Percentiles rank a stretch among this genome's conserved stretches.
Conservation (phyloP, 2,797 vertebrate genomes). For the Siniperca undulata region DNA sequence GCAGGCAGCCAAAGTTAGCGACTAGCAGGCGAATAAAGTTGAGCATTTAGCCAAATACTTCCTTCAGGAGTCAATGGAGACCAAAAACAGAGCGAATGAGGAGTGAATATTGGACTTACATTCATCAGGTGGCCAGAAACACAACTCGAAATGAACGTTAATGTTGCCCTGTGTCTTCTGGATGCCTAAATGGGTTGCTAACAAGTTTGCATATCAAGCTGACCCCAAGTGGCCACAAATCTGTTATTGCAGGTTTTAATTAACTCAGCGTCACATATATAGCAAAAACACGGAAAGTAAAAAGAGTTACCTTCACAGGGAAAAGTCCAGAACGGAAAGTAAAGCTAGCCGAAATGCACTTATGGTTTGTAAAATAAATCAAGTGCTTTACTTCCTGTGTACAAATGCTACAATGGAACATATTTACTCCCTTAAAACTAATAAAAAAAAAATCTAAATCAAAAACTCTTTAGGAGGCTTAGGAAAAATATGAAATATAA, state of each 20-base stretch:
- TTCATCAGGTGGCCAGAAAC: constrained; percentile 9
- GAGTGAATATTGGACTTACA: not conserved
- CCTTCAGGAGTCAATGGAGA: constrained; percentile 1
- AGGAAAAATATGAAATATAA: not conserved
- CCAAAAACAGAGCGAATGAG: not conserved
- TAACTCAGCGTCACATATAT: not conserved
- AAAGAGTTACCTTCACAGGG: not conserved
- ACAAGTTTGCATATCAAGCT: too few relatives aligned
- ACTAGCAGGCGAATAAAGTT: not conserved
- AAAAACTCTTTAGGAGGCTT: not conserved
- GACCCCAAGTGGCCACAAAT: not conserved
- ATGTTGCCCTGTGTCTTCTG: not conserved
- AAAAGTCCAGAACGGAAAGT: not conserved
- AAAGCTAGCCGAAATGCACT: not conserved
- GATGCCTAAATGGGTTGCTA: too few relatives aligned
- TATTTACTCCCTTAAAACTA: not conserved
- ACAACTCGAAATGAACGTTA: not conserved
- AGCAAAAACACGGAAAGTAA: not conserved
- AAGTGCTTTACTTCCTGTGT: not conserved
- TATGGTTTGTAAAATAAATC: not conserved
- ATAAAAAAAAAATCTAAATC: too few relatives aligned
- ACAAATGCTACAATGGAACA: not conserved
- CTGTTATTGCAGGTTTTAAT: not conserved
- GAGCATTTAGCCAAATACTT: constrained; percentile 6
- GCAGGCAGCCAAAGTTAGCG: not conserved